Percentiles rank a stretch among this genome's conserved stretches.
phyloP scores from a whole-genome alignment of 2,888 invertebrate genomes.

The Glaucopsyche alexis region DNA sequence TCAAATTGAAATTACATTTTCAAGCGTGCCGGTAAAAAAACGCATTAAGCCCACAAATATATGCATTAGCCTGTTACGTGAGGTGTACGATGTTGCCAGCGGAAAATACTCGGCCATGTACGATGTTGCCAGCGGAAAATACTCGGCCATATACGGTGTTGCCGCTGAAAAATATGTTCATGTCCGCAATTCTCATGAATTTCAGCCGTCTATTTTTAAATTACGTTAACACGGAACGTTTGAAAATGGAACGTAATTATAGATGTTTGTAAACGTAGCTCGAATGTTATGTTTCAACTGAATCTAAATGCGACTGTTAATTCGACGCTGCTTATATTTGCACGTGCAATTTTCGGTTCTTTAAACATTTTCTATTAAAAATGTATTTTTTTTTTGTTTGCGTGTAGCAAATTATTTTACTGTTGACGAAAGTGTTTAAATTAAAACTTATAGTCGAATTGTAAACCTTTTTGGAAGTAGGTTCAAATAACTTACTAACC shows the following conservation, averaged over 20 bases:
- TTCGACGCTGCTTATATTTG: background rate
- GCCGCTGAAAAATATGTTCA: conserved; percentile 57
- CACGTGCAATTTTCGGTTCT: background rate
- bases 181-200: conserved; percentile 64
- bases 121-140: conserved; percentile 27
- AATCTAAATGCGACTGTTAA: conserved; percentile 4
- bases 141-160: conserved; percentile 39
- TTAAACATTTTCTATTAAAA: background rate
- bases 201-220: conserved; percentile 51
- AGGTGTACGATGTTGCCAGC: conserved; percentile 42
- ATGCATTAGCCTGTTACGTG: conserved; percentile 62
- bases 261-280: conserved; percentile 26
- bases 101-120: conserved; percentile 24
- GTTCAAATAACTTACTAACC: too few species aligned
- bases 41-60: conserved; percentile 43
- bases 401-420: background rate
- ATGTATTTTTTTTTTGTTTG: background rate
- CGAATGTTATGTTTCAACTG: conserved; percentile 11
- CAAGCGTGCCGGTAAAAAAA: conserved; percentile 37
- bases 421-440: background rate
- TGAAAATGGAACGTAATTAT: conserved; percentile 28
- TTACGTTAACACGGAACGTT: conserved; percentile 28
- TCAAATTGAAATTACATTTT: conserved; percentile 39
- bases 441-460: too few species aligned
- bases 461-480: too few species aligned